Percentiles rank a stretch among this genome's conserved stretches.
phyloP scores from a whole-genome alignment of 2,888 invertebrate species.

The Slavum lentiscoides region DNA sequence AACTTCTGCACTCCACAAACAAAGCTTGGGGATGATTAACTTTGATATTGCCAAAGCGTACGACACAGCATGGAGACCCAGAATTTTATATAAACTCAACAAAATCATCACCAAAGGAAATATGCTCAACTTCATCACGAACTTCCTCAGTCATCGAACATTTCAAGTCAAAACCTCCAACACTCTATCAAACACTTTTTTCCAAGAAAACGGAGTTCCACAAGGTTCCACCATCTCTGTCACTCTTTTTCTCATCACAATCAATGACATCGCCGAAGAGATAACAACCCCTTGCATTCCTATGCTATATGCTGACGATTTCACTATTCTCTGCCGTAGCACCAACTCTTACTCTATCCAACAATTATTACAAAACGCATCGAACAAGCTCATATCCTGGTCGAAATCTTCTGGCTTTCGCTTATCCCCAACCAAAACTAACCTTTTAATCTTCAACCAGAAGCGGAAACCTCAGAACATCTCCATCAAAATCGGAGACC shows the following conservation, averaged over 20 bases:
- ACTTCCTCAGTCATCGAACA: too few species aligned
- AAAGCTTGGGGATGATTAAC: not conserved
- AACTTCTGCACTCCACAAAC: not conserved
- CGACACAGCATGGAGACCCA: too few species aligned
- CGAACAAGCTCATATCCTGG: not conserved
- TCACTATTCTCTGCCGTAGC: not conserved
- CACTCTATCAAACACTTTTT: too few species aligned
- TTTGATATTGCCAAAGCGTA: not conserved
- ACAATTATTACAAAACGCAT: not conserved
- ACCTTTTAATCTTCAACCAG: not conserved
- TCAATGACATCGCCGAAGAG: too few species aligned
- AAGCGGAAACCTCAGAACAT: not conserved
- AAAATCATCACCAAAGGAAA: not conserved
- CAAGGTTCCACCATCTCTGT: not conserved
- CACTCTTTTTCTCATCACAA: not conserved
- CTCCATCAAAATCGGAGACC: not conserved
- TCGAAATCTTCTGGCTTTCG: not conserved
- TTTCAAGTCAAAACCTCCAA: too few species aligned
- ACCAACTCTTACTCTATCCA: not conserved
- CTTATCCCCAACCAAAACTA: not conserved
- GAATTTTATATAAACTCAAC: not conserved
- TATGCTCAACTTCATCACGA: too few species aligned
- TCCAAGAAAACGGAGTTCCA: not conserved
- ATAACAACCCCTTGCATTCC: not conserved
- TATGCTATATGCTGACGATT: not conserved